phyloP scores from a whole-genome alignment of 2,797 vertebrate genomes.

The Pelochelys cantorii region DNA sequence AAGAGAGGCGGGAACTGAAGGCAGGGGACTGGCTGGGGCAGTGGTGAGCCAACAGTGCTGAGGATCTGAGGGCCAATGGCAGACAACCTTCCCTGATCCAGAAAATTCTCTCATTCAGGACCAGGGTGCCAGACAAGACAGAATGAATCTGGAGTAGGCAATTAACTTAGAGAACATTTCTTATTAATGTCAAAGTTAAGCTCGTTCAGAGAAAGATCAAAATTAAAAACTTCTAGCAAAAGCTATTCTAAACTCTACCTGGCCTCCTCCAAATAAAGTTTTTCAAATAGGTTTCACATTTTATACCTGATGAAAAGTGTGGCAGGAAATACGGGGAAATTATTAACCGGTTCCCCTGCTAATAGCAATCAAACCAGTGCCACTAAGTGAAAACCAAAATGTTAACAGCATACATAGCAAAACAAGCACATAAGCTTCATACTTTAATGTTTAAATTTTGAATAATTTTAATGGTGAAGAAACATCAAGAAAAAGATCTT shows the following conservation, averaged over 20 bases:
- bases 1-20: no score
- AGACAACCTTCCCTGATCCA: no score
- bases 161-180: not conserved
- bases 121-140: no score
- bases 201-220: not conserved
- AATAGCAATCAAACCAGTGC: not conserved
- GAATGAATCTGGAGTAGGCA: not conserved
- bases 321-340: no score
- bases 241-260: not conserved
- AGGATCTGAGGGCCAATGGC: no score
- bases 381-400: not conserved
- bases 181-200: not conserved
- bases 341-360: not conserved
- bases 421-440: not conserved
- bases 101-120: no score
- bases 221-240: not conserved
- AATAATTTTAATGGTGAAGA: not conserved
- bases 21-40: no score
- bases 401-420: not conserved
- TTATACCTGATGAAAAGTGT: not conserved
- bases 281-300: not conserved
- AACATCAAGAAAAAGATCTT: not conserved
- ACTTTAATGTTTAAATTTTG: no score
- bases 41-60: no score
- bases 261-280: not conserved